These are phyloP conservation scores for Cerastis rubricosa DNA, from an alignment of 2,888 invertebrate genomes.

Conservation along the genomic window DNA sequence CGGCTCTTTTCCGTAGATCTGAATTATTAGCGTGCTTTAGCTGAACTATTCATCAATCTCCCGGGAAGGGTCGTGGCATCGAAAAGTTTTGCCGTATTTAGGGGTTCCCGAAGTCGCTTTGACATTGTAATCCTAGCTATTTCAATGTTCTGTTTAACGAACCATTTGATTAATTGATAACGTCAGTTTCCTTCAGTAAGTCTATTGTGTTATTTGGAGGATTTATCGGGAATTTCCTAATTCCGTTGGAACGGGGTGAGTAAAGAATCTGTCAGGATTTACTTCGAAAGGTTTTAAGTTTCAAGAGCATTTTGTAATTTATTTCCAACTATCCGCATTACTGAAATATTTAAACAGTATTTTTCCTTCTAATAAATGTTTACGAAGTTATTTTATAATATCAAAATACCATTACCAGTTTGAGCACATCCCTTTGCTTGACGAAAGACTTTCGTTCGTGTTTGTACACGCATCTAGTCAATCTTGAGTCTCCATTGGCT, in stretches of 20 bases:
- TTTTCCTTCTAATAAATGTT: neutral
- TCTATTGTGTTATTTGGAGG: slow-evolving; percentile 41
- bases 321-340: too few relatives aligned
- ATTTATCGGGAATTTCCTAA: slow-evolving; percentile 48
- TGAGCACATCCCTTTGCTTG: neutral
- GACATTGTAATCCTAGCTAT: slow-evolving; percentile 66
- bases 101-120: slow-evolving; percentile 50
- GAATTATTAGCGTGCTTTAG: slow-evolving; percentile 31
- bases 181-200: slow-evolving; percentile 45
- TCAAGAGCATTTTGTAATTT: neutral
- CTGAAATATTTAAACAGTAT: neutral
- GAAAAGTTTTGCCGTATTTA: slow-evolving; percentile 56
- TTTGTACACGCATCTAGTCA: neutral
- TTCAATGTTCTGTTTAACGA: slow-evolving; percentile 59
- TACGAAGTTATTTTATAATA: neutral
- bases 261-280: slow-evolving; percentile 4
- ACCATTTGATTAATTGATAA: slow-evolving; percentile 67
- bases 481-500: too few relatives aligned
- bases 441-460: neutral
- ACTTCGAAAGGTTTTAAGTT: slow-evolving; percentile 2
- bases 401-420: neutral
- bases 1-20: neutral
- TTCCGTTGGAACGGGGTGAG: slow-evolving; percentile 1
- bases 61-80: slow-evolving; percentile 25
- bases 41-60: slow-evolving; percentile 60